Evolutionary conservation across 2,797 vertebrate genomes (phyloP).

Genomic region (Tenualosa thibaudeaui): DNA sequence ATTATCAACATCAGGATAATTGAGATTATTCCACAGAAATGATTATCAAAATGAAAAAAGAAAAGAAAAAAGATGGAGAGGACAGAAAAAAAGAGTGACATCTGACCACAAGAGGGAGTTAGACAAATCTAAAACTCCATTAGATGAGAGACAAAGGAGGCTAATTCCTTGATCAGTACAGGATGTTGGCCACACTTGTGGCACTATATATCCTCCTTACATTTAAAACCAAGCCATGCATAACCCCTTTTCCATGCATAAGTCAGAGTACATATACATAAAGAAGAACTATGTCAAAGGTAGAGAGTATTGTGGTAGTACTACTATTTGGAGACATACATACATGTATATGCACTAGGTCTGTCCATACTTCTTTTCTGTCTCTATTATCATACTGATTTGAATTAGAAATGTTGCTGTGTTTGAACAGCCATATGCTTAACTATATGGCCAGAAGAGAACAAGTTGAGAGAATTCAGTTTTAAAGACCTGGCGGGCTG

Average conservation of each 20-base stretch:
- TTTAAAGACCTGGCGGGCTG: background rate
- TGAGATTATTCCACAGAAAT: conserved; percentile 42
- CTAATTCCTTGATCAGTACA: background rate
- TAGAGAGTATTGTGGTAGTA: no score
- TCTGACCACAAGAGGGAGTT: conserved; percentile 46
- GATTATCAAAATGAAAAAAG: conserved; percentile 38
- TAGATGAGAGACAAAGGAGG: background rate
- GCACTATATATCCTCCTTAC: background rate
- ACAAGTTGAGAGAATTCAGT: background rate
- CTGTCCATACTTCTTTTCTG: background rate
- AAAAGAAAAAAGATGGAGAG: conserved; percentile 1
- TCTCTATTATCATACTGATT: background rate
- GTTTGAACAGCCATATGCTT: conserved; percentile 1
- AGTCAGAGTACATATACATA: background rate
- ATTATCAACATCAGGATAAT: conserved; percentile 41
- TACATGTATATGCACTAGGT: background rate
- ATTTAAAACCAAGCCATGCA: conserved; percentile 22
- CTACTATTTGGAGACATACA: background rate
- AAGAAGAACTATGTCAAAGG: background rate
- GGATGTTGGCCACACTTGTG: background rate
- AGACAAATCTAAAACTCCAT: conserved; percentile 23
- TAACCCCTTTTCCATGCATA: conserved; percentile 9
- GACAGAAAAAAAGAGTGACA: conserved; percentile 38
- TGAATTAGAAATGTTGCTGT: background rate
- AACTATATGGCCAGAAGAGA: background rate